A percentile compares a stretch with the other conserved stretches of the same genome.
Evolutionary conservation across 2,888 invertebrate species (phyloP).

Genomic region (Tenthredo distinguenda): DNA sequence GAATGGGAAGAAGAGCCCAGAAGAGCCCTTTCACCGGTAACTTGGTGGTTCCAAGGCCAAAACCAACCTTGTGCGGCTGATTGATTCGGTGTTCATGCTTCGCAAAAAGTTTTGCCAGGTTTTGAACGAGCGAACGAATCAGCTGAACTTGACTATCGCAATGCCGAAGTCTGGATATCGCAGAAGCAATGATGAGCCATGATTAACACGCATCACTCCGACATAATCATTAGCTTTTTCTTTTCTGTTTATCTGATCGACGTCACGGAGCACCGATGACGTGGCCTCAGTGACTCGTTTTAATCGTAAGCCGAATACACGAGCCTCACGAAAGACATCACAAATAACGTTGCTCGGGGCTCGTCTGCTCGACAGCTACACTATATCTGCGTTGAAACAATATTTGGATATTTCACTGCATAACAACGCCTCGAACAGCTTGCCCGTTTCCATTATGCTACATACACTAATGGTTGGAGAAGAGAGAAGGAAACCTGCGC

Average conservation of each 20-base stretch:
- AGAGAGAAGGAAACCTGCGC: background rate
- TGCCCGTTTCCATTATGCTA: background rate
- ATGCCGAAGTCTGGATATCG: background rate
- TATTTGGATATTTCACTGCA: constrained; percentile 19
- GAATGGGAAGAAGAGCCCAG: background rate
- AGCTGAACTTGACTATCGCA: background rate
- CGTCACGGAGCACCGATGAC: background rate
- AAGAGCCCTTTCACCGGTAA: background rate
- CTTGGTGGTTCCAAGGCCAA: background rate
- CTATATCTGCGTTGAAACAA: constrained; percentile 20
- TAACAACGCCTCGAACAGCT: constrained; percentile 11
- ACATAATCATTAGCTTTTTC: background rate
- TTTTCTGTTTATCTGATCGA: background rate
- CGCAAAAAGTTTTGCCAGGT: background rate
- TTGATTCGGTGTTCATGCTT: background rate
- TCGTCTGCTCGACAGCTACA: background rate
- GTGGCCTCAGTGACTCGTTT: background rate
- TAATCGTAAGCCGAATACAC: background rate
- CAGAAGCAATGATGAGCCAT: background rate
- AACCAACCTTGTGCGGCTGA: background rate
- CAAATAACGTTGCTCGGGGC: constrained; percentile 1
- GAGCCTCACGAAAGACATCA: constrained; percentile 6
- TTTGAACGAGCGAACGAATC: background rate
- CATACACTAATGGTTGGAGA: background rate
- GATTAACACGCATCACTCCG: background rate